Conservation (phyloP, 2,797 vertebrate genomes). For the Oreochromis mossambicus region DNA sequence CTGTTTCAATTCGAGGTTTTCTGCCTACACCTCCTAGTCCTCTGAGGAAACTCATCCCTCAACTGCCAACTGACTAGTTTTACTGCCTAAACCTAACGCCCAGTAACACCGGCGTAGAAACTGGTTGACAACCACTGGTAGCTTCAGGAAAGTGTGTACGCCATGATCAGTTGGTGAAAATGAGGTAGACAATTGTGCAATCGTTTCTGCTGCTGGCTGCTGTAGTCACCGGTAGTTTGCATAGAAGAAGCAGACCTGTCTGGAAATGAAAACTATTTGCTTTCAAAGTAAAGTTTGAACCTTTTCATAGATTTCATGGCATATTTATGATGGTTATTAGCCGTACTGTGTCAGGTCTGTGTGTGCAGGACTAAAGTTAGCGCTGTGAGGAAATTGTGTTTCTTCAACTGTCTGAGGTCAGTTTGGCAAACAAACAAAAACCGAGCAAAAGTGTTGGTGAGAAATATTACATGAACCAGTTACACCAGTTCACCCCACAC, state of each 20-base stretch:
- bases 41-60: not conserved
- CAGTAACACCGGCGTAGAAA: not conserved
- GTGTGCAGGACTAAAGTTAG: not conserved
- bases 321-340: not conserved
- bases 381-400: not conserved
- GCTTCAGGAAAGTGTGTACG: not conserved
- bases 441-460: not conserved
- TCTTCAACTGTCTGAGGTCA: not conserved
- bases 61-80: not conserved
- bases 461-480: not conserved
- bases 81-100: not conserved
- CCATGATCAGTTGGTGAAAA: not conserved
- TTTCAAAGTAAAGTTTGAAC: not conserved
- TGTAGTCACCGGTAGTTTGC: not conserved
- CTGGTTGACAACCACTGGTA: not conserved
- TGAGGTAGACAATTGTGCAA: not conserved
- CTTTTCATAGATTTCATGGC: not conserved
- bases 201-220: not conserved
- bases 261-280: not conserved
- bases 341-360: not conserved
- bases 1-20: not conserved
- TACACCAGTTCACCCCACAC: not conserved
- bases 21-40: not conserved
- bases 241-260: not conserved
- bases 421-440: not conserved